phyloP scores from a whole-genome alignment of 2,888 invertebrate species.

The Dyspetes luteomarginatus region DNA sequence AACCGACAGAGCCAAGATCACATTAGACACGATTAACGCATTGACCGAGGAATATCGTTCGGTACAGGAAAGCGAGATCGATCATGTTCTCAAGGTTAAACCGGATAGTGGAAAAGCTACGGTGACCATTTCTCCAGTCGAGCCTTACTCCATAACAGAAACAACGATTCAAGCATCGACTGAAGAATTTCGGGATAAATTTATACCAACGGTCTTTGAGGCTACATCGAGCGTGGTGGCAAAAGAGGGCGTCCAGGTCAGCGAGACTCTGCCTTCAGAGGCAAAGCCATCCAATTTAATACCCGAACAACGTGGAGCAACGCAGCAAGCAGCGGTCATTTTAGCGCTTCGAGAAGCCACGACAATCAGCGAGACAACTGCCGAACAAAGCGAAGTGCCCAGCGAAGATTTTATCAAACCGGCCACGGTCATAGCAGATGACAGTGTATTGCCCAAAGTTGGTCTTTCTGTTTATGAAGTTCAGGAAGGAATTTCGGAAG shows the following conservation, averaged over 20 bases:
- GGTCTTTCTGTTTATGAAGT: constrained; percentile 88
- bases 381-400: constrained; percentile 86
- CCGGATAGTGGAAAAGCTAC: constrained; percentile 74
- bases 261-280: constrained; percentile 81
- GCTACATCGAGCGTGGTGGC: constrained; percentile 83
- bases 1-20: constrained; percentile 84
- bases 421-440: constrained; percentile 85
- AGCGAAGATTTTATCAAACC: constrained; percentile 84
- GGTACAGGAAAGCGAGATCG: constrained; percentile 84
- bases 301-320: constrained; percentile 32
- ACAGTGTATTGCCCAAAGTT: constrained; percentile 86
- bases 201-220: constrained; percentile 82
- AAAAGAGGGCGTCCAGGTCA: constrained; percentile 84
- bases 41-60: constrained; percentile 83
- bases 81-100: constrained; percentile 69
- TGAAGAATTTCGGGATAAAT: constrained; percentile 83
- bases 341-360: constrained; percentile 88
- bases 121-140: constrained; percentile 80
- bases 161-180: constrained; percentile 84
- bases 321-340: constrained; percentile 85
- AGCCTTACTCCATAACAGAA: constrained; percentile 86
- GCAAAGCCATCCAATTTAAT: constrained; percentile 66
- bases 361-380: constrained; percentile 86
- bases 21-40: constrained; percentile 85
- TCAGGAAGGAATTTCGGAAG: constrained; percentile 86